A percentile compares a stretch with the other conserved stretches of the same genome.
These are phyloP conservation scores for Agriopis leucophaearia DNA, from an alignment of 2,888 invertebrate genomes.

Conservation along the genomic window DNA sequence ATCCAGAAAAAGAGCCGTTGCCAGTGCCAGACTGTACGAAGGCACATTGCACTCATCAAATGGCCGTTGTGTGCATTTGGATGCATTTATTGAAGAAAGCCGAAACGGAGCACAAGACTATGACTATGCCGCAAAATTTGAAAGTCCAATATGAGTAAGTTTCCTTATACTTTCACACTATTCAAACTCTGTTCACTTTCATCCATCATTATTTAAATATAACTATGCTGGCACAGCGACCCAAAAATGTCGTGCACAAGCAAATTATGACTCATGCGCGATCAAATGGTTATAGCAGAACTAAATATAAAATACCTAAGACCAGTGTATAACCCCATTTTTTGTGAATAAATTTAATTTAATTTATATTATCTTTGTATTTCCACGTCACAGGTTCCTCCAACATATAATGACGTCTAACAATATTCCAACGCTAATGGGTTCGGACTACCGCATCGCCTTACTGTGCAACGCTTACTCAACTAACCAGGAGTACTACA, in stretches of 20 bases:
- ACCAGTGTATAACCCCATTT: too few relatives aligned
- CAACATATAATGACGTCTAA: conserved; percentile 94
- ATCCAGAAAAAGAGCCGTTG: conserved; percentile 96
- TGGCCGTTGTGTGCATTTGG: conserved; percentile 99
- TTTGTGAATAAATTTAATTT: too few relatives aligned
- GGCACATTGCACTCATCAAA: conserved; percentile 94
- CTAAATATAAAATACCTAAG: too few relatives aligned
- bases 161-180: neutral
- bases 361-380: neutral
- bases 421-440: conserved; percentile 90
- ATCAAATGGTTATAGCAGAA: too few relatives aligned
- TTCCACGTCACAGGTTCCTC: conserved; percentile 88
- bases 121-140: conserved; percentile 93
- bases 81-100: conserved; percentile 98
- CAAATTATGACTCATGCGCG: too few relatives aligned
- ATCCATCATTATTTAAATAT: too few relatives aligned
- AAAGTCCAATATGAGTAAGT: conserved; percentile 93
- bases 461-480: conserved; percentile 98
- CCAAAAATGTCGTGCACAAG: too few relatives aligned
- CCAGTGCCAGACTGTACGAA: conserved; percentile 96
- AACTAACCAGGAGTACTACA: conserved; percentile 96
- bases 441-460: conserved; percentile 95
- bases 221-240: too few relatives aligned
- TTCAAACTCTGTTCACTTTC: too few relatives aligned
- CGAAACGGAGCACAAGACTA: conserved; percentile 93